These are phyloP conservation scores for Rosalia funebris DNA, from an alignment of 2,888 invertebrate species.

Conservation along the genomic window DNA sequence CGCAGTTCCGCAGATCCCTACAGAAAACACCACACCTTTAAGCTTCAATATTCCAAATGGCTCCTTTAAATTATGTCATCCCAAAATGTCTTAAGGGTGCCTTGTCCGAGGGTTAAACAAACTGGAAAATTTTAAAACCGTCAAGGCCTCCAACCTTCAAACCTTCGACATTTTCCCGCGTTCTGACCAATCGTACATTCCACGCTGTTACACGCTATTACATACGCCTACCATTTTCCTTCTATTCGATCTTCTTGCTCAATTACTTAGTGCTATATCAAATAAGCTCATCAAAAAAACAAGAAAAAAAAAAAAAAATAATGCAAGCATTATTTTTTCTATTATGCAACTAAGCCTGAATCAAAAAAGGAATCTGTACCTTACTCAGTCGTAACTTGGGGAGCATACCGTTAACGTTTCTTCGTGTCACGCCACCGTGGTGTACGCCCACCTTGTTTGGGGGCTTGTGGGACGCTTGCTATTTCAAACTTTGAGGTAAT, in stretches of 20 bases:
- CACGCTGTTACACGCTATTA: no score
- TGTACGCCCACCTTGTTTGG: slow-evolving; percentile 33
- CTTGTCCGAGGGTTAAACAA: no score
- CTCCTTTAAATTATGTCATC: no score
- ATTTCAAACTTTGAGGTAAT: slow-evolving; percentile 1
- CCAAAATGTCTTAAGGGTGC: no score
- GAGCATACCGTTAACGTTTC: slow-evolving; percentile 41
- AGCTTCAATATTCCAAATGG: no score
- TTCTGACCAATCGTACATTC: no score
- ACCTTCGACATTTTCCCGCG: no score
- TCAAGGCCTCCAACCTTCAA: no score
- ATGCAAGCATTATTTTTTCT: slow-evolving; percentile 27
- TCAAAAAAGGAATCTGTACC: slow-evolving; percentile 30
- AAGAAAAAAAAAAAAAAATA: no score
- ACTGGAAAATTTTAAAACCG: no score
- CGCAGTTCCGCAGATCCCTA: no score
- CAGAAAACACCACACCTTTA: no score
- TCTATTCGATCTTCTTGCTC: slow-evolving; percentile 39
- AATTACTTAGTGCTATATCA: slow-evolving; percentile 31
- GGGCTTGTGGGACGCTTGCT: slow-evolving; percentile 32
- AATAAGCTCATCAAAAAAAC: slow-evolving; percentile 36
- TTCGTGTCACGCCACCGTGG: slow-evolving; percentile 45
- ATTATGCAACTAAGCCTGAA: slow-evolving; percentile 34
- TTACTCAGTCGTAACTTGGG: slow-evolving; percentile 30
- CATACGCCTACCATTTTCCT: slow-evolving; percentile 30